Evolutionary conservation across 1,140 invertebrate genomes (phyloP), one percentile per base, ranked within the genome.

Genomic region (Caerostris darwini): DNA sequence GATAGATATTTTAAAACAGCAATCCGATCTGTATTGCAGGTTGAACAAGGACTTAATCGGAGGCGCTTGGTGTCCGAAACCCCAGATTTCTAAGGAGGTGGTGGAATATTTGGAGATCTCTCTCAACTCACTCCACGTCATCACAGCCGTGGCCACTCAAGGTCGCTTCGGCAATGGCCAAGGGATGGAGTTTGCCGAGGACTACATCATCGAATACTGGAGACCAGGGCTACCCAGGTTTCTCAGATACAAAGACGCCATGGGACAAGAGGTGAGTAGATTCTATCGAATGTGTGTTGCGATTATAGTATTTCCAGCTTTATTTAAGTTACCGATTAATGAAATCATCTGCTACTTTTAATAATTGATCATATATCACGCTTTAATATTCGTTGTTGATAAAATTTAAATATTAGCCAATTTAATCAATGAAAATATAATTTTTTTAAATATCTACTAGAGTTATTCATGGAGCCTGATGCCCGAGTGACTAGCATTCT

Each of bases 61-160:
- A 53, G 99, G 99, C 19, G 99, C 99, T 0, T 99, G 99, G 99
- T 99, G 99, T 97, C 99, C 99, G 0, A 97, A 97, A 95, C 97
- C 97, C 90, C 98, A 98, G 96, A 98, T 99, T 57, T 95, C 95
- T 12, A 97, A 97, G 19, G 98, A 98, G 82, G 97, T 97, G 0
- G 97, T 98, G 8, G 99, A 99, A 96, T 99, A 98, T 97, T 96
- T 99, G 14, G 98, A 99, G 96, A 97, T 99, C 81, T 97, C 99
- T 95, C 96, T 99, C 77, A 97, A 97, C 90, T 96, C 96, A 77
- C 97, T 98, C 87, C 97, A 98, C 95, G 97, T 98, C 85, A 97
- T 99, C 94, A 98, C 98, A 5, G 97, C 97, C 7, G 97, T 98
- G 0, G 97, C 98, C 94, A 99, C 98, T 1, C 99, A 99, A 96